Conservation (phyloP, 2,888 invertebrate genomes). For the Drosophila peninsularis region DNA sequence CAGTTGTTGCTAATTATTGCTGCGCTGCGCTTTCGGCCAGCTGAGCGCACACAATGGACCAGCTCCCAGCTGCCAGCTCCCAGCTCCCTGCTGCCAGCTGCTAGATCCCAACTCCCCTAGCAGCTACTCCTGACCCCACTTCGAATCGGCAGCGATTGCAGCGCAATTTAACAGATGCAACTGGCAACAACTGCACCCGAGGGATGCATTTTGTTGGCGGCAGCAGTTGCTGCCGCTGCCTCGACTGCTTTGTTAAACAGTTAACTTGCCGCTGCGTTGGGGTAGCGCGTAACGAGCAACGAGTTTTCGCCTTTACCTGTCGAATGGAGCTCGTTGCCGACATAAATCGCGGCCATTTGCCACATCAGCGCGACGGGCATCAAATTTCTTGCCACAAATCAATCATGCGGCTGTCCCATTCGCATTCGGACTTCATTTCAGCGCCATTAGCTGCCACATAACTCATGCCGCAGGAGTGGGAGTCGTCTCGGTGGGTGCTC, state of each 20-base stretch:
- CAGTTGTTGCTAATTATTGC: slow-evolving; percentile 68
- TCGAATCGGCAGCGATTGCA: slow-evolving; percentile 33
- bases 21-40: slow-evolving; percentile 53
- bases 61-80: neutral
- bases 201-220: slow-evolving; percentile 56
- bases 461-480: slow-evolving; percentile 33
- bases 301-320: slow-evolving; percentile 20
- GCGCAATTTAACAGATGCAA: slow-evolving; percentile 57
- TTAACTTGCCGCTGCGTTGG: slow-evolving; percentile 24
- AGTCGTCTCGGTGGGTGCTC: neutral
- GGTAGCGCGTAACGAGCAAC: slow-evolving; percentile 10
- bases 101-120: neutral
- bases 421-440: slow-evolving; percentile 54
- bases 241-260: slow-evolving; percentile 39
- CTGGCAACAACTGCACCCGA: slow-evolving; percentile 63
- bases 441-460: slow-evolving; percentile 64
- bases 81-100: neutral
- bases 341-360: slow-evolving; percentile 52
- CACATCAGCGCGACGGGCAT: slow-evolving; percentile 16
- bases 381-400: slow-evolving; percentile 55
- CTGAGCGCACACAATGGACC: slow-evolving; percentile 51
- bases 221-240: slow-evolving; percentile 22
- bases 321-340: neutral
- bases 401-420: slow-evolving; percentile 39
- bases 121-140: slow-evolving; percentile 3